Base-by-base conservation (phyloP, 2,797 vertebrate species). In the Natrix natrix region DNA sequence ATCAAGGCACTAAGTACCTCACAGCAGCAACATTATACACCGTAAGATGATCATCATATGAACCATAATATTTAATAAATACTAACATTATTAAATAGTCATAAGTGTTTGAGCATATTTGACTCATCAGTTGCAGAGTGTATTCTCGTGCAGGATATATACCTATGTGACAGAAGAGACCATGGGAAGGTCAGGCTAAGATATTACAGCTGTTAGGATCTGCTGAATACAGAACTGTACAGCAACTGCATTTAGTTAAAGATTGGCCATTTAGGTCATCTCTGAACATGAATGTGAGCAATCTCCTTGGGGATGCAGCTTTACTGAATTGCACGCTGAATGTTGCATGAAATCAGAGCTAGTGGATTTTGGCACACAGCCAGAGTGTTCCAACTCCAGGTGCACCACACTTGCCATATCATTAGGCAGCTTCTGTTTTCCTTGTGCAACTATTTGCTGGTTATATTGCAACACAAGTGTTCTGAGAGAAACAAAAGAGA, bases 341-440 rank as follows among this genome's bases (percentile, higher is more conserved):
- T 93, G 91, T 89, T 93, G 48, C 90, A 90, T 89, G 56, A 1
- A 90, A 92, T 55, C 37, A 56, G 56, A 83, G 88, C 91, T 37
- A 92, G 89, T 92, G 24, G 89, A 63, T 92, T 88, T 91, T 90
- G 93, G 63, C 91, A 66, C 43, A 43, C 20, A 88, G 61, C 56
- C 74, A 74, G 87, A 86, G 87, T 92, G 28, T 88, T 92, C 89
- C 83, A 90, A 92, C 89, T 88, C 91, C 93, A 94, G 91, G 91
- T 94, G 89, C 86, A 86, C 88, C 63, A 86, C 17, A 88, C 57
- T 94, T 94, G 90, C 86, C 69, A 83, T 91, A 90, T 57, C 91
- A 92, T 92, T 91, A 92, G 89, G 91, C 86, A 83, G 48, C 86
- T 86, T 56, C 20, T 91, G 66, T 91, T 92, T 59, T 94, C 89